Base-by-base conservation (phyloP, 2,113 vertebrate genomes). In the Plestiodon gilberti region DNA sequence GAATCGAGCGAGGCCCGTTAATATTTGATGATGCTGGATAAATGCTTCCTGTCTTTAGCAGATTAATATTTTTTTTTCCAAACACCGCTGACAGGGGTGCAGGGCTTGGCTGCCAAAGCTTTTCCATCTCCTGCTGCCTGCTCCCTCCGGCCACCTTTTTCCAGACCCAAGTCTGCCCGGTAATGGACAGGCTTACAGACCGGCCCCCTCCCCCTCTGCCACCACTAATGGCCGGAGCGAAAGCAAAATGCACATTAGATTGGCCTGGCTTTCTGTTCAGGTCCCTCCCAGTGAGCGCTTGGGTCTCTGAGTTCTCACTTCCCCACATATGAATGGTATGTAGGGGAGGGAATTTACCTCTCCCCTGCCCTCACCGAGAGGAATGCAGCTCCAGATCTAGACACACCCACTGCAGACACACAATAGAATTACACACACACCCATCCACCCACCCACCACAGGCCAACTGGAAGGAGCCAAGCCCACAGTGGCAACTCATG, bases 1-100 rank as follows among this genome's bases (percentile, higher is more conserved):
- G 28, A 25, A 33, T 69, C 64, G 43, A 69, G 80, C 25, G 30
- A 78, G 90, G 38, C 86, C 64, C 20, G 78, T 92, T 89, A 89
- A 88, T 87, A 90, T 90, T 83, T 89, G 92, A 93, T 71, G 83
- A 91, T 87, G 92, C 70, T 65, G 91, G 90, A 88, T 86, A 81
- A 89, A 93, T 43, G 84, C 90, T 93, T 95, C 94, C 94, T 95
- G 93, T 82, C 80, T 92, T 80, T 89, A 88, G 88, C 91, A 74
- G 89, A 88, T 93, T 94, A 93, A 23, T 23, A n/a, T 62, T 62
- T 23, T 61, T 40, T 71, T 35, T 78, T 61, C 5, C 35, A 79
- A 79, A 89, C 73, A 92, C 90, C 61, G 38, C 61, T 90, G 86
- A 43, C 22, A 69, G 82, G 38, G 23, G 78, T 33, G 62, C 38